These are phyloP conservation scores for Nasua narica DNA, from an alignment of 2,797 vertebrate genomes.

Conservation along the genomic window DNA sequence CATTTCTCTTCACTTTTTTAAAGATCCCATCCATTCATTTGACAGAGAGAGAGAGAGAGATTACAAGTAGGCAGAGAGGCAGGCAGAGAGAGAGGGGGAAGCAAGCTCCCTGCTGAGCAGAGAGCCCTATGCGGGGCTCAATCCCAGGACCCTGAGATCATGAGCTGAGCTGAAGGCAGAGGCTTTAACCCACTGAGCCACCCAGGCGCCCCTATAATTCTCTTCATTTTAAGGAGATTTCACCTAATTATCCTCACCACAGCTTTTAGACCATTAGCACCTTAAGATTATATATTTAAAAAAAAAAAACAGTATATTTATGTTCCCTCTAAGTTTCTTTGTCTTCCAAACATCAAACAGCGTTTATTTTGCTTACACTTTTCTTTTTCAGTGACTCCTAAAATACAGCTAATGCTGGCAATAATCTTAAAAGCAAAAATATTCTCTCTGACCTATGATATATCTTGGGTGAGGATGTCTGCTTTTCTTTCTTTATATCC, in stretches of 20 bases:
- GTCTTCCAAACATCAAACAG: conserved; percentile 25
- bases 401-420: background rate
- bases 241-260: background rate
- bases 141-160: too few relatives aligned
- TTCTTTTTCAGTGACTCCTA: background rate
- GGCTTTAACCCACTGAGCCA: too few relatives aligned
- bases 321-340: background rate
- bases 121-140: too few relatives aligned
- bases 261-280: background rate
- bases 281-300: background rate
- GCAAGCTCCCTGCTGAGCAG: too few relatives aligned
- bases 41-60: too few relatives aligned
- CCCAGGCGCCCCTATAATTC: too few relatives aligned
- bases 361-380: background rate
- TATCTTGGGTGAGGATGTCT: background rate
- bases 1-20: background rate
- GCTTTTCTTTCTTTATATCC: conserved; percentile 7
- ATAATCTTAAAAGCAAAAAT: background rate
- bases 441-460: background rate
- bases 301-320: background rate
- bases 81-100: too few relatives aligned
- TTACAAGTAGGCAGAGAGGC: too few relatives aligned
- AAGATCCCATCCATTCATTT: too few relatives aligned
- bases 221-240: background rate
- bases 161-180: too few relatives aligned